These are phyloP conservation scores for Chrysopa pallens DNA, from an alignment of 1,140 invertebrate species.

Conservation along the genomic window DNA sequence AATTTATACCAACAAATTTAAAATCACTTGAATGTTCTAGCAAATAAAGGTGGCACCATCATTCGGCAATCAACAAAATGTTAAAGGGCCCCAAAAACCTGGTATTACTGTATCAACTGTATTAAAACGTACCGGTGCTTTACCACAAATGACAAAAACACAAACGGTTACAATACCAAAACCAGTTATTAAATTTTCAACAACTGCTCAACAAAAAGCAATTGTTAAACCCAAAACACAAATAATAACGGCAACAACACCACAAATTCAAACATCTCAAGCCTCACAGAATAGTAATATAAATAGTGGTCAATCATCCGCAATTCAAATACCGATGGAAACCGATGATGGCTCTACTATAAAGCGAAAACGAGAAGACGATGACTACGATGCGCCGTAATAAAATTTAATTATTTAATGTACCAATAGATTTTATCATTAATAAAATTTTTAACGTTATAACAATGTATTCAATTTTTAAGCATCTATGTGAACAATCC, in stretches of 20 bases:
- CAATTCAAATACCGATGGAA: too few species aligned
- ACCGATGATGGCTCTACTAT: background rate
- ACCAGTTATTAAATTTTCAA: background rate
- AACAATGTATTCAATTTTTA: too few species aligned
- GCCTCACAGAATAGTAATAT: background rate
- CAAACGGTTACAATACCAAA: background rate
- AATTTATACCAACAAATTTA: too few species aligned
- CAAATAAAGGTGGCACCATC: too few species aligned
- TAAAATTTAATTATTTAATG: background rate
- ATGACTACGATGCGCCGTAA: background rate
- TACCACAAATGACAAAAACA: background rate
- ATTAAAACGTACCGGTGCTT: constrained; percentile 12
- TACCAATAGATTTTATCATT: too few species aligned
- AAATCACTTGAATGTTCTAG: too few species aligned
- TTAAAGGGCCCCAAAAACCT: too few species aligned
- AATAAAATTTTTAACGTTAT: too few species aligned
- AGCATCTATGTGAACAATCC: too few species aligned
- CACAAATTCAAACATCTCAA: background rate
- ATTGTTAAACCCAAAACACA: background rate
- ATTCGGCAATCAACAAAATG: too few species aligned
- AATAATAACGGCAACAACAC: background rate
- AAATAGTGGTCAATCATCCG: too few species aligned
- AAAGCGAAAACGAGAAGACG: background rate
- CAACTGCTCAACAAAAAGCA: background rate
- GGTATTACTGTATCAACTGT: constrained; percentile 8